Conservation (phyloP, 2,113 vertebrate genomes). For the Murina feae region DNA sequence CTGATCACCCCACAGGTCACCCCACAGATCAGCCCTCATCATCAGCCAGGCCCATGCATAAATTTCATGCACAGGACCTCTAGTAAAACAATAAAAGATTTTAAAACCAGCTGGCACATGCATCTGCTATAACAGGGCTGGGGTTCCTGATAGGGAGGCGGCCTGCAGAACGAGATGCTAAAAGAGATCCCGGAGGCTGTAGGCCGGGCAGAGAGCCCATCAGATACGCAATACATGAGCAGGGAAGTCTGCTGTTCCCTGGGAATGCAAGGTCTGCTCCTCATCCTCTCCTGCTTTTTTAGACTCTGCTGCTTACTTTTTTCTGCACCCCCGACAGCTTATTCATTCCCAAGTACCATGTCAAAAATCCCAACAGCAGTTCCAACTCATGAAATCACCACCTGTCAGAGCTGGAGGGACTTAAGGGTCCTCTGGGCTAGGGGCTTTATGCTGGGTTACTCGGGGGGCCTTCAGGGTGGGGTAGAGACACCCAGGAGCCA, state of each 20-base stretch:
- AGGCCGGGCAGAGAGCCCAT: accelerated
- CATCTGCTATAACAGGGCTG: neutral
- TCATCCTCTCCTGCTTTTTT: no score
- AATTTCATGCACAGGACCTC: no score
- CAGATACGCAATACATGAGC: accelerated
- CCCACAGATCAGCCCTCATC: no score
- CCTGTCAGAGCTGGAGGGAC: neutral
- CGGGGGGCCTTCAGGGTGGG: neutral
- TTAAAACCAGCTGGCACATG: neutral
- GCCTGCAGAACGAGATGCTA: neutral
- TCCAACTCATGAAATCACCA: neutral
- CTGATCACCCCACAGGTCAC: no score
- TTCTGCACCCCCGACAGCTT: no score
- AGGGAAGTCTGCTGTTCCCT: neutral
- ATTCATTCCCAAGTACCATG: no score
- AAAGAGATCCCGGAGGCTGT: neutral
- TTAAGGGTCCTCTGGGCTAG: accelerated
- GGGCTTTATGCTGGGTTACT: accelerated
- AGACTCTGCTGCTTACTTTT: neutral
- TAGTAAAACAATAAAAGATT: neutral
- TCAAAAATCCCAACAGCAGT: neutral
- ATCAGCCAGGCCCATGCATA: no score
- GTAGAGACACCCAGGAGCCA: accelerated
- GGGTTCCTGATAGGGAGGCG: neutral
- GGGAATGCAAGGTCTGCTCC: accelerated